Percentiles rank a stretch among this genome's conserved stretches.
These are phyloP conservation scores for Mactra quadrangularis DNA, from an alignment of 1,140 invertebrate species.

Conservation along the genomic window DNA sequence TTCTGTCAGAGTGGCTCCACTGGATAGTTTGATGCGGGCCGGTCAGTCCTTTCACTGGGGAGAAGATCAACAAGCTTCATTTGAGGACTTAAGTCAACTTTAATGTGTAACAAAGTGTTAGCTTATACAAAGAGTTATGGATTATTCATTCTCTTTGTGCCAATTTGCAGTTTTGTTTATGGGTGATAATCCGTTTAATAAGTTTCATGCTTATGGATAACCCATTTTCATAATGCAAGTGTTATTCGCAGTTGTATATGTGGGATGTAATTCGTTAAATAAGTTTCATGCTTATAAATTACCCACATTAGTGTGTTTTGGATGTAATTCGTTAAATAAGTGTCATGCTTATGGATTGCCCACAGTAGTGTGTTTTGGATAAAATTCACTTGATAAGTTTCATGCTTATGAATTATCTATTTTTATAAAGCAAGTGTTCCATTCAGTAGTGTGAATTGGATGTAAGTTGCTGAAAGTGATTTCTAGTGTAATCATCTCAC, in stretches of 20 bases:
- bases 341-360: neutral
- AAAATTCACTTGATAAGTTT: too few relatives aligned
- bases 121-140: conserved; percentile 14
- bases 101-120: neutral
- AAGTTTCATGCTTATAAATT: too few relatives aligned
- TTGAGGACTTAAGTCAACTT: conserved; percentile 24
- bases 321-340: conserved; percentile 10
- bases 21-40: conserved; percentile 2
- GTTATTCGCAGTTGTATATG: neutral
- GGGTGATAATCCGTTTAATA: neutral
- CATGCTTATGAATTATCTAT: too few relatives aligned
- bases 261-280: conserved; percentile 1
- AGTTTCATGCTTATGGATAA: too few relatives aligned
- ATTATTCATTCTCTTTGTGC: conserved; percentile 26
- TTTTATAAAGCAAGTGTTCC: too few relatives aligned
- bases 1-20: conserved; percentile 7
- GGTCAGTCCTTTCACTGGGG: conserved; percentile 41
- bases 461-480: conserved; percentile 58
- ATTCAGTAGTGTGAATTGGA: too few relatives aligned
- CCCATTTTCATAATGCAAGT: conserved; percentile 25
- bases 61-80: conserved; percentile 14
- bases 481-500: conserved; percentile 38
- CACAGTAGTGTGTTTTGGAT: too few relatives aligned
- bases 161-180: neutral
- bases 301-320: too few relatives aligned